Percentiles rank a stretch among this genome's conserved stretches.
Conservation (phyloP, 2,113 vertebrate species). For the Pipra filicauda region DNA sequence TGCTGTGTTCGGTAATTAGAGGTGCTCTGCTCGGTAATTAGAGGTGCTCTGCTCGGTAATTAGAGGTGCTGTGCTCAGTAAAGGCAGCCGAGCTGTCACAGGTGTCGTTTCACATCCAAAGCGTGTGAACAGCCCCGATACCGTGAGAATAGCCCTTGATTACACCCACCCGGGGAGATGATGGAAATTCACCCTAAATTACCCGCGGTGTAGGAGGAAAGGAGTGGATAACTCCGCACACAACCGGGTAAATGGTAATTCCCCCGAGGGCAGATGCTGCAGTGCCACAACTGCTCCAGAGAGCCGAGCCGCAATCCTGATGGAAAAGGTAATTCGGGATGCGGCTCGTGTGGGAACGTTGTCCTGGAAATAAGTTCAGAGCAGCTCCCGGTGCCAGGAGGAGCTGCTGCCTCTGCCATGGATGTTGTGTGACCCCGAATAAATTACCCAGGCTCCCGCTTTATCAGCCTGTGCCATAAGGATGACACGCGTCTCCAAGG, state of each 20-base stretch:
- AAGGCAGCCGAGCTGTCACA: background rate
- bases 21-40: background rate
- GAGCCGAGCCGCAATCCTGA: background rate
- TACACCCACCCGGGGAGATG: background rate
- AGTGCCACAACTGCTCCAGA: background rate
- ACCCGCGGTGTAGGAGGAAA: background rate
- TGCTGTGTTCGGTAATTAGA: background rate
- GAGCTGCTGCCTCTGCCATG: background rate
- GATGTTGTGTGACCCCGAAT: conserved; percentile 7
- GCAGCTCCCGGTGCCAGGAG: background rate
- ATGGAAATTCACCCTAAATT: background rate
- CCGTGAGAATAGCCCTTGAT: background rate
- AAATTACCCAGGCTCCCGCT: background rate
- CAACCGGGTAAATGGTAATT: background rate
- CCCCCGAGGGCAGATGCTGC: background rate
- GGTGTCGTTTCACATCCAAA: background rate
- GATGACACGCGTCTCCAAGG: background rate
- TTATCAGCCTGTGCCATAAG: conserved; percentile 20
- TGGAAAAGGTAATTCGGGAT: background rate
- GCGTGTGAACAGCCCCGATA: background rate
- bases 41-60: background rate
- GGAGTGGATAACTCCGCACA: background rate
- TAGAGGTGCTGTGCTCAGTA: background rate
- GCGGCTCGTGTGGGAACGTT: background rate
- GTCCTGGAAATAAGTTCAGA: conserved; percentile 22